These are phyloP conservation scores for Aleadryas rufinucha DNA, from an alignment of 2,113 vertebrate species.

Conservation along the genomic window DNA sequence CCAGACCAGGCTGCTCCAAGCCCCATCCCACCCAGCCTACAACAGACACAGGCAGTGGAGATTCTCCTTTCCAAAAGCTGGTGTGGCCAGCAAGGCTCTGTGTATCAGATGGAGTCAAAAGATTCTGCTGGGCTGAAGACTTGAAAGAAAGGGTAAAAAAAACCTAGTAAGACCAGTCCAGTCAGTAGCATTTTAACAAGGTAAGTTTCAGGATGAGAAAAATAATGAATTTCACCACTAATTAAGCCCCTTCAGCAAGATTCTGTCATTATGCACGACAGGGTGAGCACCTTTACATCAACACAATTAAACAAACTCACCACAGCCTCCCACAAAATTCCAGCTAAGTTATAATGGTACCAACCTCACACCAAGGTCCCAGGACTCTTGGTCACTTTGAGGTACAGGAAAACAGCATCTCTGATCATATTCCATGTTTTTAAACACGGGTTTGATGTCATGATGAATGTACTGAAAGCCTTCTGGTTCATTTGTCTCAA, in stretches of 20 bases:
- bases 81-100: neutral
- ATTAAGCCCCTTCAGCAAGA: neutral
- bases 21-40: neutral
- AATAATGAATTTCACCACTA: neutral
- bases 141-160: neutral
- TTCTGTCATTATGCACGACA: neutral
- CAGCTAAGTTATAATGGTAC: rapidly evolving
- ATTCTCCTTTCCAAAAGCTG: neutral
- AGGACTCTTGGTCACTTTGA: neutral
- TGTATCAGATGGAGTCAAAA: neutral
- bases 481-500: neutral
- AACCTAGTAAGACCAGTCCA: neutral
- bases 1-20: neutral
- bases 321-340: neutral
- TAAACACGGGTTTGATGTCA: neutral
- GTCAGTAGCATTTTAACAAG: neutral
- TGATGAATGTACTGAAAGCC: neutral
- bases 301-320: neutral
- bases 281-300: neutral
- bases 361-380: neutral
- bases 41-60: neutral
- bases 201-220: neutral
- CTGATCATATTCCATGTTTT: neutral
- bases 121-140: neutral
- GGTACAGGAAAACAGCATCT: neutral